A percentile compares a stretch with the other conserved stretches of the same genome.
These are phyloP conservation scores for Luidia sarsii DNA, from an alignment of 53 echinoderm and acorn worm genomes.

Conservation along the genomic window DNA sequence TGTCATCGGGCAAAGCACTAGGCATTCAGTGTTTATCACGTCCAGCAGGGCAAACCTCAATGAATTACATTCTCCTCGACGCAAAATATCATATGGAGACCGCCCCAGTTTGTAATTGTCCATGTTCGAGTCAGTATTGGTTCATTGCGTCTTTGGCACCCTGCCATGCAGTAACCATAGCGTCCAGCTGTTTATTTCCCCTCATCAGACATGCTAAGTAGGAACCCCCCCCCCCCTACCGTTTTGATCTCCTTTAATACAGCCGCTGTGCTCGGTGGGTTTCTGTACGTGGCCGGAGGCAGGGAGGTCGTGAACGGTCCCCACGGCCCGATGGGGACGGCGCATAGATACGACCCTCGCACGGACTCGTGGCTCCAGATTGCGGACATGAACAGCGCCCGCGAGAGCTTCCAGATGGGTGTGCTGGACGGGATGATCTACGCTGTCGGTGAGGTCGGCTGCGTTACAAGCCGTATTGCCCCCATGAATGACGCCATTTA, in stretches of 20 bases:
- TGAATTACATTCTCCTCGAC: too few species aligned
- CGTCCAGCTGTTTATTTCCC: too few species aligned
- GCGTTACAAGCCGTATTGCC: not conserved
- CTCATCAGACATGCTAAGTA: too few species aligned
- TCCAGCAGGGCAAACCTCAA: too few species aligned
- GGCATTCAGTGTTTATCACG: too few species aligned
- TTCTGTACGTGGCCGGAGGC: slow-evolving; percentile 87
- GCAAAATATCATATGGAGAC: too few species aligned
- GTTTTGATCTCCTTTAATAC: not conserved
- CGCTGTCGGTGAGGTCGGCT: slow-evolving; percentile 73
- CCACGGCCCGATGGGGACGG: slow-evolving; percentile 63
- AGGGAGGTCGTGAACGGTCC: slow-evolving; percentile 55
- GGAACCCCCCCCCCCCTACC: not conserved
- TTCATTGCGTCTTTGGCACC: too few species aligned
- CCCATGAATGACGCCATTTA: too few species aligned
- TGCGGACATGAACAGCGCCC: slow-evolving; percentile 72
- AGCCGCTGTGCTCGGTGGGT: slow-evolving; percentile 81
- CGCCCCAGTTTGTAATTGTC: too few species aligned
- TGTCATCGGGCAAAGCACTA: too few species aligned
- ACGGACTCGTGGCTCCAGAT: slow-evolving; percentile 84
- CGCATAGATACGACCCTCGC: slow-evolving; percentile 87
- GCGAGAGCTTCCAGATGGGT: slow-evolving; percentile 92
- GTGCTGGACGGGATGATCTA: slow-evolving; percentile 83
- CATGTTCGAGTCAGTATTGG: too few species aligned
- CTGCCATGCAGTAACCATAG: too few species aligned